These are phyloP conservation scores for Mesochorus sp. DNA, from an alignment of 2,888 invertebrate species.

Conservation along the genomic window DNA sequence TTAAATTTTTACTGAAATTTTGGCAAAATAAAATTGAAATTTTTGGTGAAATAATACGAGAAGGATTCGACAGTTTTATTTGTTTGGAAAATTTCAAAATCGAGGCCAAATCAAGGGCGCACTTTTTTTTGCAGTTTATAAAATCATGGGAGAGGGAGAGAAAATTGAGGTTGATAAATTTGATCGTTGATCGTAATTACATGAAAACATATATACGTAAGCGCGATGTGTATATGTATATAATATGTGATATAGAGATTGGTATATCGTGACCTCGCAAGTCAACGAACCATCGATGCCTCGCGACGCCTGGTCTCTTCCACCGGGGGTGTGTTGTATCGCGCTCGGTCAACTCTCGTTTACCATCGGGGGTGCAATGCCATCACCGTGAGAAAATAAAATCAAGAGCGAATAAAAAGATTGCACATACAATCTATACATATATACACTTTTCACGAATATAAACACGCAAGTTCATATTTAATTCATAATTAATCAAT, in stretches of 20 bases:
- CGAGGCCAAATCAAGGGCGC: neutral
- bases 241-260: conserved; percentile 31
- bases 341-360: conserved; percentile 56
- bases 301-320: conserved; percentile 54
- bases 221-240: neutral
- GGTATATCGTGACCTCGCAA: conserved; percentile 57
- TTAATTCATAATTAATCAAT: neutral
- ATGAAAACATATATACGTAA: conserved; percentile 15
- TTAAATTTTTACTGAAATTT: no score
- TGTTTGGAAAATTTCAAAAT: neutral
- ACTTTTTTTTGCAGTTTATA: neutral
- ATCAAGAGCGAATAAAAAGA: conserved; percentile 28
- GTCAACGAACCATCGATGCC: conserved; percentile 64
- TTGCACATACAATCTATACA: neutral
- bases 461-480: neutral
- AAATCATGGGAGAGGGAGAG: neutral
- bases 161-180: neutral
- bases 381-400: conserved; percentile 19
- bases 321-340: conserved; percentile 59
- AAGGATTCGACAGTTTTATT: no score
- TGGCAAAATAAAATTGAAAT: no score
- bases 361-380: conserved; percentile 52
- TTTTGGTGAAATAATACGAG: neutral
- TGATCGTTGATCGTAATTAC: conserved; percentile 20
- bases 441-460: neutral